Evolutionary conservation across 2,113 vertebrate genomes (phyloP).

Genomic region (Struthidea cinerea): DNA sequence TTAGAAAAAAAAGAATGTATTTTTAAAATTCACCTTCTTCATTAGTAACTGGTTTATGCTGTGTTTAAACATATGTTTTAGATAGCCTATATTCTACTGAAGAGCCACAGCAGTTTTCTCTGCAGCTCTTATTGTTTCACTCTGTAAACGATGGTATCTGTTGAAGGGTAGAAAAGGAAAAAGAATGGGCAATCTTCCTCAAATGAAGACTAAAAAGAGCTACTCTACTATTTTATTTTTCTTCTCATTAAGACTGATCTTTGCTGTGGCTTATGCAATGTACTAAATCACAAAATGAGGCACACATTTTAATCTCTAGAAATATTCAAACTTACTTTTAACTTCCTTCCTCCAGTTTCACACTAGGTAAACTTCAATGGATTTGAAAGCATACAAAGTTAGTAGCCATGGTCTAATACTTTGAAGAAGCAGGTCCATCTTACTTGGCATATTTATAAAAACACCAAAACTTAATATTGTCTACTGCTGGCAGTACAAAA

Average conservation of each 20-base stretch:
- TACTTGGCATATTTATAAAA: background rate
- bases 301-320: background rate
- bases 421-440: background rate
- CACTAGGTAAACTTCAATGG: background rate
- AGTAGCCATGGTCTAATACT: background rate
- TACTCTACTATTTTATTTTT: background rate
- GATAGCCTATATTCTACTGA: background rate
- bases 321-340: background rate
- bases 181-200: background rate
- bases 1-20: background rate
- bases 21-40: background rate
- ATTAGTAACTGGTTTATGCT: background rate
- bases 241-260: background rate
- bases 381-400: background rate
- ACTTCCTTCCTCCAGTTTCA: background rate
- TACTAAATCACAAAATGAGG: background rate
- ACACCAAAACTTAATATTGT: accelerated
- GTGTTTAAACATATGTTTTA: background rate
- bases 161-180: background rate
- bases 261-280: background rate
- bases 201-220: background rate
- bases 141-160: background rate
- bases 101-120: background rate
- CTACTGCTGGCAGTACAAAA: background rate
- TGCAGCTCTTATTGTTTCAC: background rate